These are phyloP conservation scores for Limenitis arthemis DNA, from an alignment of 2,888 invertebrate species.

Conservation along the genomic window DNA sequence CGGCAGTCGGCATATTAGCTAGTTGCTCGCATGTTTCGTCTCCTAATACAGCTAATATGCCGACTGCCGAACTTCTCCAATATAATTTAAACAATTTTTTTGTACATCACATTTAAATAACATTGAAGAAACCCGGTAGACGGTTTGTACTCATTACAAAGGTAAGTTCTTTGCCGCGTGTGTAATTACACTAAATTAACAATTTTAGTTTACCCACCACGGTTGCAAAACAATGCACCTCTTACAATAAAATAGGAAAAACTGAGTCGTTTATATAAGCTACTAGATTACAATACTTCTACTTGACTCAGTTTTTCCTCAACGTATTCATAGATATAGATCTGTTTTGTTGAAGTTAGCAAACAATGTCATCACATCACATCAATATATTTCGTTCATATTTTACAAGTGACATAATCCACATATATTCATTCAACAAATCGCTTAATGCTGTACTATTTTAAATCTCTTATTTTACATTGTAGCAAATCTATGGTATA, in stretches of 20 bases:
- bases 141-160: conserved; percentile 20
- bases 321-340: conserved; percentile 15
- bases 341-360: conserved; percentile 9
- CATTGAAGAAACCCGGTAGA: conserved; percentile 13
- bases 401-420: conserved; percentile 27
- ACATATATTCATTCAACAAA: conserved; percentile 23
- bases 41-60: conserved; percentile 16
- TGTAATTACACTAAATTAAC: conserved; percentile 19
- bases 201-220: conserved; percentile 12
- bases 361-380: conserved; percentile 12
- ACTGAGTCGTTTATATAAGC: conserved; percentile 18
- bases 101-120: conserved; percentile 3
- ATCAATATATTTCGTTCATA: conserved; percentile 21
- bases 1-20: conserved; percentile 15
- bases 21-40: conserved; percentile 15
- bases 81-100: conserved; percentile 2
- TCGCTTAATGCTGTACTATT: conserved; percentile 22
- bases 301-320: too few species aligned
- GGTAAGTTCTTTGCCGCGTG: conserved; percentile 17
- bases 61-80: conserved; percentile 12
- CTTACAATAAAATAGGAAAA: conserved; percentile 20
- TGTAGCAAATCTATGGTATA: conserved; percentile 28
- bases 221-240: conserved; percentile 13
- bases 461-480: conserved; percentile 24
- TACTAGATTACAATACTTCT: conserved; percentile 13